Conservation (phyloP, 2,113 vertebrate genomes). For the Seriola dumerili region DNA sequence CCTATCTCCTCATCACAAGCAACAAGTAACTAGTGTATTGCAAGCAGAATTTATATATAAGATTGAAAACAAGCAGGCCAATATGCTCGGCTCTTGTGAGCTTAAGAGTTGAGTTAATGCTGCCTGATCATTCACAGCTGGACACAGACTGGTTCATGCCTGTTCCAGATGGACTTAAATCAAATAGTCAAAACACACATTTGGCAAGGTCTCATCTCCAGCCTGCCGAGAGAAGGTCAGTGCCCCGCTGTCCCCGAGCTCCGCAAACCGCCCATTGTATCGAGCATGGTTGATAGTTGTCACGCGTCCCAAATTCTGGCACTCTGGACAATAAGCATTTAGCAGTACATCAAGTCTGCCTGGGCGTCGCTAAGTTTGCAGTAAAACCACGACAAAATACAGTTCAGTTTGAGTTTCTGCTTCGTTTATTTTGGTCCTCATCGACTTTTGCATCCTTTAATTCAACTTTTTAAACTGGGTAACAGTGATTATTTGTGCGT, state of each 20-base stretch:
- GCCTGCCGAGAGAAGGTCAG: background rate
- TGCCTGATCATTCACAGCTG: background rate
- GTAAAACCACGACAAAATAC: background rate
- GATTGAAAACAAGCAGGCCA: slow-evolving; percentile 10
- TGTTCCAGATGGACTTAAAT: slow-evolving; percentile 3
- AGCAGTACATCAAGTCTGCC: background rate
- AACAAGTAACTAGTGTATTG: slow-evolving; percentile 8
- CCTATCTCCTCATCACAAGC: slow-evolving; percentile 9
- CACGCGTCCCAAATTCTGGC: background rate
- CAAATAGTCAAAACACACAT: slow-evolving; percentile 7
- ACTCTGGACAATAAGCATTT: background rate
- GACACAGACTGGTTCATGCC: background rate
- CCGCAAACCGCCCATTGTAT: too few species aligned
- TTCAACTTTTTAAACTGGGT: background rate
- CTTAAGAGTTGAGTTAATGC: background rate
- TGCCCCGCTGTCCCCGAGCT: background rate
- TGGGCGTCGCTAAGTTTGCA: background rate
- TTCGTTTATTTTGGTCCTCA: background rate
- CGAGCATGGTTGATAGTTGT: background rate
- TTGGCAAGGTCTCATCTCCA: slow-evolving; percentile 2
- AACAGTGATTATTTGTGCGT: background rate
- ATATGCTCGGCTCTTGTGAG: background rate
- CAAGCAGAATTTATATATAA: background rate
- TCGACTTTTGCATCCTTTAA: background rate
- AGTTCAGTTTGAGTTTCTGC: background rate